Evolutionary conservation across 2,797 vertebrate species (phyloP), one percentile per base, ranked within the genome.

Genomic region (Liparis tanakae): DNA sequence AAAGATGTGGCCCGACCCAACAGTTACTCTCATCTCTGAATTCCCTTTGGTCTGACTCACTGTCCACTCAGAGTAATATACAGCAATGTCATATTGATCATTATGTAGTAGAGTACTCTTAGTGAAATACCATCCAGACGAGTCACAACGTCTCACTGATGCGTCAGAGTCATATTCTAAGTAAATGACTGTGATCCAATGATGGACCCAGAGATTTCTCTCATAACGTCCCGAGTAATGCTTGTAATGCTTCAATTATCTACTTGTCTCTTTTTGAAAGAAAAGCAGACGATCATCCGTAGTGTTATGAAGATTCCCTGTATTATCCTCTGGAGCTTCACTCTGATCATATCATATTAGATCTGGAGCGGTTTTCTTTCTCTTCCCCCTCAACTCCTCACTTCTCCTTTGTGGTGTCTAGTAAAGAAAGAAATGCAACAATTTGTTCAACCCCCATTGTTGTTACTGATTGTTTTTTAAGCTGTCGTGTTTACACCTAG

Each of bases 31-130:
- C 77, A 74, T 66, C 44, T 39, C 41, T 80, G 56, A 82, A 86
- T 83, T 87, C 80, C 79, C 60, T 39, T 59, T 20, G 1, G 70
- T 66, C 54, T 93, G 91, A 93, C 74, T 93, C 93, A 92, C 76
- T 39, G 87, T 85, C 83, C 86, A 88, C 77, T 93, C 89, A 91
- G 89, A 87, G 78, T 63, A 81, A 80, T 51, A 15, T 36, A 43
- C 77, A 33, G 41, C 55, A 25, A 79, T 43, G 59, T 70, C 53
- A 37, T 15, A 69, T 63, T 34, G 43, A 51, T 61, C 64, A 72
- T 69, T 67, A 34, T 80, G 67, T n/a, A 46, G 44, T 48, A 50
- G 17, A 20, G 74, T 20, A 76, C 51, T 53, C 51, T 76, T 64
- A 61, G 86, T 79, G 67, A 65, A 81, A 88, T 82, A 8, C 25